phyloP scores from a whole-genome alignment of 2,797 vertebrate genomes.

The Florisuga fusca region DNA sequence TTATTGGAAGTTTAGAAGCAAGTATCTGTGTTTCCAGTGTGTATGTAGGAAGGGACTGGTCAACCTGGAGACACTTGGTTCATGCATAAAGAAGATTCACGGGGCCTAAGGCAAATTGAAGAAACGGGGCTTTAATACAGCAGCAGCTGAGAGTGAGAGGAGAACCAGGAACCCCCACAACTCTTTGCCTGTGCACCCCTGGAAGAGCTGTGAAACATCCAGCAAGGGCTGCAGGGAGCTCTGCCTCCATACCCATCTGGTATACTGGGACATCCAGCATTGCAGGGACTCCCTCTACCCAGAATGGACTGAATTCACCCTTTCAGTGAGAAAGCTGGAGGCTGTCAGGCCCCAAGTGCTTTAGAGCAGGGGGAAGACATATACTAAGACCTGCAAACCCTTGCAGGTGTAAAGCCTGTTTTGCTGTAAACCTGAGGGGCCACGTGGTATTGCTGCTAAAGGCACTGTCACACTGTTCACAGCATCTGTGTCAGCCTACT shows the following conservation, averaged over 20 bases:
- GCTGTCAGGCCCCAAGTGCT: not conserved
- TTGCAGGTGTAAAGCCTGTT: not conserved
- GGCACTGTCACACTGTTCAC: not conserved
- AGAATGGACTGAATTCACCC: not conserved
- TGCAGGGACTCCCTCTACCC: not conserved
- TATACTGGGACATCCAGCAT: rapidly evolving
- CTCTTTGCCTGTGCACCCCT: not conserved
- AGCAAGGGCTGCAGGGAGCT: not conserved
- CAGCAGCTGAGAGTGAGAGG: not conserved
- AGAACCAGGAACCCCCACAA: not conserved
- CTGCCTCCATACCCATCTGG: not conserved
- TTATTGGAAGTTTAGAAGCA: not conserved
- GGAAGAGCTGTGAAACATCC: not conserved
- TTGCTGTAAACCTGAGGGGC: not conserved
- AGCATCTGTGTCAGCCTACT: not conserved
- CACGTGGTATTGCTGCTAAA: not conserved
- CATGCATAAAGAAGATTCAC: not conserved
- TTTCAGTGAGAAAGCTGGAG: not conserved
- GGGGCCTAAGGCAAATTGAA: not conserved
- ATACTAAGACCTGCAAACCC: not conserved
- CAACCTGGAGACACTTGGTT: not conserved
- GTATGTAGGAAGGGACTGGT: not conserved
- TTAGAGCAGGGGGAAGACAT: not conserved
- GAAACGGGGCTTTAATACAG: not conserved
- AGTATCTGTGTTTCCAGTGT: rapidly evolving